These are phyloP conservation scores for Himalopsyche kuldschensis DNA, from an alignment of 2,888 invertebrate genomes.

Conservation along the genomic window DNA sequence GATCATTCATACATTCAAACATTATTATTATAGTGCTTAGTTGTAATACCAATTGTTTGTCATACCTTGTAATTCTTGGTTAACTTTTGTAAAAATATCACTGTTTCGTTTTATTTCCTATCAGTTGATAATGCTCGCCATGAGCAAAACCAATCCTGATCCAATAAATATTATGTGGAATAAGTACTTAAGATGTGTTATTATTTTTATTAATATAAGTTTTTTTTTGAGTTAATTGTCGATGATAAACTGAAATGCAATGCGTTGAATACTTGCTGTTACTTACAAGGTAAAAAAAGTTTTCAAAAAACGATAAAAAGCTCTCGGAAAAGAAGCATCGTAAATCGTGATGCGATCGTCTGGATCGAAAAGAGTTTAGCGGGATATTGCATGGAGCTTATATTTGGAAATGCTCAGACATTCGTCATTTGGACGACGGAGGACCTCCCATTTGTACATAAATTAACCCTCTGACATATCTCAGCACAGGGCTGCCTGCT, in stretches of 20 bases:
- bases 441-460: constrained; percentile 36
- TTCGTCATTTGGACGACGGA: constrained; percentile 31
- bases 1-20: no score
- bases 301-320: not conserved
- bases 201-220: no score
- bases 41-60: no score
- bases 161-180: no score
- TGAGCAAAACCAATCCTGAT: no score
- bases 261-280: not conserved
- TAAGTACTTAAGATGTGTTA: no score
- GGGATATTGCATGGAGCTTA: not conserved
- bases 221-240: not conserved
- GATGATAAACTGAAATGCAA: not conserved
- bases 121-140: no score
- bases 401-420: constrained; percentile 33
- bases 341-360: not conserved
- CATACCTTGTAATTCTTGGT: no score
- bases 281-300: not conserved
- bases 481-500: not conserved
- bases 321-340: not conserved
- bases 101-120: no score
- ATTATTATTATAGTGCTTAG: no score
- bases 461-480: constrained; percentile 33
- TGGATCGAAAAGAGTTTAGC: constrained; percentile 11
- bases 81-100: no score